Evolutionary conservation across 2,888 invertebrate genomes (phyloP).

Genomic region (Eristalinus aeneus): DNA sequence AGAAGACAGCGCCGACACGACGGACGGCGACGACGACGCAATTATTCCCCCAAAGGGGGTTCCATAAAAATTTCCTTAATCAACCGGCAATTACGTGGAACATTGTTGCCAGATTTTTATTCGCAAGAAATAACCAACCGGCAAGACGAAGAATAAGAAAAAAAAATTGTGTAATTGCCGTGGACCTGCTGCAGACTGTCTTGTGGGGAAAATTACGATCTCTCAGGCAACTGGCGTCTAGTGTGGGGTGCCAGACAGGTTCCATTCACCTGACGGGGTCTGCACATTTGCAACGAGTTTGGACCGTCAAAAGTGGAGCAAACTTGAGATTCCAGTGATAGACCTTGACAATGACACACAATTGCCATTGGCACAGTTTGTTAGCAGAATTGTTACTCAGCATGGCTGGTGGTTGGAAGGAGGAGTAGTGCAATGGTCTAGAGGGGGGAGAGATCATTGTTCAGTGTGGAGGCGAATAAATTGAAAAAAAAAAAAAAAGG

Average conservation of each 20-base stretch:
- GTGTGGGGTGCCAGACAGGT: background rate
- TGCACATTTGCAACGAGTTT: background rate
- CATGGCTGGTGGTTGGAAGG: background rate
- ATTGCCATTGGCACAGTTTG: background rate
- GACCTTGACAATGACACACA: background rate
- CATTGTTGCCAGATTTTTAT: background rate
- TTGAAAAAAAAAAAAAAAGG: no score
- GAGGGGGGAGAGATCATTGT: background rate
- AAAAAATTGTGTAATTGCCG: background rate
- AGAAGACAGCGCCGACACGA: background rate
- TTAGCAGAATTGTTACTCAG: background rate
- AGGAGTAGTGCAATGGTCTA: background rate
- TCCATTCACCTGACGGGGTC: background rate
- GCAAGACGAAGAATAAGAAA: no score
- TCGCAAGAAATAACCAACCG: background rate
- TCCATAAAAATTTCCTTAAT: slow-evolving; percentile 13
- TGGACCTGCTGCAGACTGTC: background rate
- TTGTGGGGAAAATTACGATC: background rate
- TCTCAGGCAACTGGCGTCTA: background rate
- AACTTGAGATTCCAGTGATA: background rate
- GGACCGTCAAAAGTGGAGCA: background rate
- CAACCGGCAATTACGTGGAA: background rate
- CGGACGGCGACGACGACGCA: slow-evolving; percentile 17
- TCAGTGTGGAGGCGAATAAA: background rate
- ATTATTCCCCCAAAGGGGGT: background rate